Conservation (phyloP, 2,113 vertebrate genomes). For the Tragelaphus scriptus region DNA sequence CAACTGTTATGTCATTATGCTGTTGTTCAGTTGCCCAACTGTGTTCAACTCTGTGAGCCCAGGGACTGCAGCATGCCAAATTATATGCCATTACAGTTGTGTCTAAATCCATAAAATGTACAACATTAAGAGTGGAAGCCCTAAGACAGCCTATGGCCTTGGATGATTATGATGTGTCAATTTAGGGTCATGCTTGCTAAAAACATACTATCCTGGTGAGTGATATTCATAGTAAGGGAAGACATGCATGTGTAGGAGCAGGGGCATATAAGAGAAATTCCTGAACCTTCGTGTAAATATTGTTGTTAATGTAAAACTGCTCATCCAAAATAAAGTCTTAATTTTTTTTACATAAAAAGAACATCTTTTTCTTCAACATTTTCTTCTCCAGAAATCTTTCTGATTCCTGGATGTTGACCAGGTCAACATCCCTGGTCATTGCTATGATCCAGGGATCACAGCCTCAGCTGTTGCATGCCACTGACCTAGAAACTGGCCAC, state of each 20-base stretch:
- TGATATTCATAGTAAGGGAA: neutral
- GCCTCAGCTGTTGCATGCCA: neutral
- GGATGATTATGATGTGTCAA: neutral
- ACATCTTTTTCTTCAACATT: no score
- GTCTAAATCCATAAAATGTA: neutral
- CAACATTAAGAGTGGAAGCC: neutral
- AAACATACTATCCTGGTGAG: neutral
- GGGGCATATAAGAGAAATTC: neutral
- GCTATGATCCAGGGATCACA: neutral
- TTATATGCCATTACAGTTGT: neutral
- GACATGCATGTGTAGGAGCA: neutral
- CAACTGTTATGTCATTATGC: neutral
- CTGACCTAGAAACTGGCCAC: no score
- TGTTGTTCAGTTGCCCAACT: neutral
- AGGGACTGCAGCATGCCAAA: neutral
- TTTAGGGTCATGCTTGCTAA: neutral
- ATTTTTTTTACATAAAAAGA: neutral
- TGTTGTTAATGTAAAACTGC: neutral
- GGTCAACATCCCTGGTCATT: neutral
- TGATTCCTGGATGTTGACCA: no score
- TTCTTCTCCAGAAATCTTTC: no score
- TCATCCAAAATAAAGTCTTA: neutral
- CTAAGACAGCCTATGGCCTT: neutral
- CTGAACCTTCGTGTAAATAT: neutral
- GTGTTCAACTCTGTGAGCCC: neutral